Percentiles rank a stretch among this genome's conserved stretches.
phyloP scores from a whole-genome alignment of 1,140 invertebrate genomes.

The Colletes gigas region DNA sequence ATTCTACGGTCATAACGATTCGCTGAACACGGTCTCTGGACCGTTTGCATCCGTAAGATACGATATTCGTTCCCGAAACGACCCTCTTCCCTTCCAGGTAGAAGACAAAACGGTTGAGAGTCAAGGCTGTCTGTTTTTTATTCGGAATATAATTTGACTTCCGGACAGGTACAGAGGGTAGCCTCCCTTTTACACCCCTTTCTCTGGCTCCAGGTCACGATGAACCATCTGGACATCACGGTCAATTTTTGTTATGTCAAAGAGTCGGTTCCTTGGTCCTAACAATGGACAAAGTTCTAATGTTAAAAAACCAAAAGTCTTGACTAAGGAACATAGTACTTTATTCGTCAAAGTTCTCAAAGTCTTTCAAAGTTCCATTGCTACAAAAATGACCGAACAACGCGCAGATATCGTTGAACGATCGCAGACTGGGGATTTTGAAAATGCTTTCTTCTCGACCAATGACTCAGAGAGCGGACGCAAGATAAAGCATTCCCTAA shows the following conservation, averaged over 20 bases:
- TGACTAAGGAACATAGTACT: no score
- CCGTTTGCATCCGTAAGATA: neutral
- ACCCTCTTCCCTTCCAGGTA: slow-evolving; percentile 22
- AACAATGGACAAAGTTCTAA: neutral
- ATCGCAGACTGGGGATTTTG: no score
- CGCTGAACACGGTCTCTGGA: neutral
- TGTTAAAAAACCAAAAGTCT: no score
- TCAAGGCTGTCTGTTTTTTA: slow-evolving; percentile 21
- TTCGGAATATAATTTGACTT: slow-evolving; percentile 32
- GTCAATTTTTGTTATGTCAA: slow-evolving; percentile 16
- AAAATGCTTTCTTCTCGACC: no score
- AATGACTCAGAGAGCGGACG: no score
- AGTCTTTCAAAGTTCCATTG: neutral
- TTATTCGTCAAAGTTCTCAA: neutral
- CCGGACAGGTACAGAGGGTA: slow-evolving; percentile 38
- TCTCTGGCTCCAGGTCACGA: neutral
- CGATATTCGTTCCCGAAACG: neutral
- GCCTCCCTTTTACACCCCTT: slow-evolving; percentile 9
- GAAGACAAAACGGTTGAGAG: slow-evolving; percentile 33
- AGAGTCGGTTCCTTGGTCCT: neutral
- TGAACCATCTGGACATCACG: slow-evolving; percentile 43
- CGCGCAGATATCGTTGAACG: no score
- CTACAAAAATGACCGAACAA: no score
- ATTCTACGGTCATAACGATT: no score
- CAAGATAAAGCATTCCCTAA: no score